Percentiles rank a stretch among this genome's conserved stretches.
Conservation (phyloP, 2,797 vertebrate genomes). For the Tiaroga cobitis region DNA sequence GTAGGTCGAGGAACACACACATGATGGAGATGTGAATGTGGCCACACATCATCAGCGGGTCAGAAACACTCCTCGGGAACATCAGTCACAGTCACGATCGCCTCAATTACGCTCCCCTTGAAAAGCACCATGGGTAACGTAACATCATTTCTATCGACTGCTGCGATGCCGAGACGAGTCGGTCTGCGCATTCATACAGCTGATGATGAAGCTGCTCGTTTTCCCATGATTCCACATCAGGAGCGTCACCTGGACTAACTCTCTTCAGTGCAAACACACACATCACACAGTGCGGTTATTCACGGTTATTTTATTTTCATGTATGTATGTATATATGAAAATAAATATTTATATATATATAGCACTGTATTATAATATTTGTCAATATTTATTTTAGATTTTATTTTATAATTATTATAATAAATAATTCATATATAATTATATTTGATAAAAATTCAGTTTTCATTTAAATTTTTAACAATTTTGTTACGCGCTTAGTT, state of each 20-base stretch:
- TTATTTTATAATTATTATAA: neutral
- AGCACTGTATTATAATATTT: neutral
- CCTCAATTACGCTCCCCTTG: slow-evolving; percentile 60
- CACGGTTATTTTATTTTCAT: neutral
- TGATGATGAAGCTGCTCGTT: slow-evolving; percentile 56
- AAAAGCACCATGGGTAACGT: slow-evolving; percentile 53
- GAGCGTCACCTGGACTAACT: neutral
- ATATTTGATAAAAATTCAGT: too few relatives aligned
- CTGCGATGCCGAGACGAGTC: slow-evolving; percentile 49
- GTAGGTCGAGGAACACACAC: slow-evolving; percentile 10
- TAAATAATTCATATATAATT: too few relatives aligned
- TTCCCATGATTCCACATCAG: slow-evolving; percentile 34
- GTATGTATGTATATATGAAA: too few relatives aligned
- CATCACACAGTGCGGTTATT: neutral
- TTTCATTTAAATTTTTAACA: neutral
- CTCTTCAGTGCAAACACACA: neutral
- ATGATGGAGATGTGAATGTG: slow-evolving; percentile 48
- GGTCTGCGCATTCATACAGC: slow-evolving; percentile 49
- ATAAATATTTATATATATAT: too few relatives aligned
- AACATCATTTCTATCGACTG: slow-evolving; percentile 61
- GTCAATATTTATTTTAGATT: neutral
- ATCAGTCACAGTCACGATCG: slow-evolving; percentile 60
- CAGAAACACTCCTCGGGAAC: slow-evolving; percentile 34
- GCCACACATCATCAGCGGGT: slow-evolving; percentile 61
- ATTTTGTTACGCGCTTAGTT: neutral